Percentiles rank a stretch among this genome's conserved stretches.
Conservation (phyloP, 2,888 invertebrate species). For the Sinohyriopsis cumingii region DNA sequence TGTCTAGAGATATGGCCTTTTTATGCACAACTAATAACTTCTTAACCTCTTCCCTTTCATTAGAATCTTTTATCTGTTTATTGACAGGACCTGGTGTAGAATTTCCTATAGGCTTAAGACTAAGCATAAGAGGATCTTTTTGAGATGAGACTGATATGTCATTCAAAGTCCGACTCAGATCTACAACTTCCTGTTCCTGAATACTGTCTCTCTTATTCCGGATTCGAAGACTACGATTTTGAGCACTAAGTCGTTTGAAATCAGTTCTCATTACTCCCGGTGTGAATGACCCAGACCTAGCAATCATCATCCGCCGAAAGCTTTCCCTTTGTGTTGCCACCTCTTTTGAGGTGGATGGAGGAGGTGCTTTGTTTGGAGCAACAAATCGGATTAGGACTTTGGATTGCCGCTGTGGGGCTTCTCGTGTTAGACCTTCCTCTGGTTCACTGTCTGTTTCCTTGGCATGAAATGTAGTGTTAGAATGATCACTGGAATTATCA, state of each 20-base stretch:
- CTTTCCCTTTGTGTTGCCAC: constrained; percentile 62
- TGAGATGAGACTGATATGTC: too few species aligned
- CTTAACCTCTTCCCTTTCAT: constrained; percentile 28
- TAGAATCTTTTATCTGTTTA: constrained; percentile 2
- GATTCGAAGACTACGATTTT: constrained; percentile 31
- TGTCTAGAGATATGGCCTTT: constrained; percentile 36
- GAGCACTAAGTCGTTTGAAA: constrained; percentile 18
- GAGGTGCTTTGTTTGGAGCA: constrained; percentile 59
- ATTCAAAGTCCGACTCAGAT: too few species aligned
- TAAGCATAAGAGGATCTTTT: too few species aligned
- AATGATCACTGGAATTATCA: constrained; percentile 63
- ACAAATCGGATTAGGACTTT: constrained; percentile 62
- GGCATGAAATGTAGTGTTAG: constrained; percentile 60
- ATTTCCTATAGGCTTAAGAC: too few species aligned
- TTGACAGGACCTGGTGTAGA: too few species aligned
- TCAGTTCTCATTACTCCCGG: constrained; percentile 32
- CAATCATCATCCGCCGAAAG: constrained; percentile 62
- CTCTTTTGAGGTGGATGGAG: constrained; percentile 61
- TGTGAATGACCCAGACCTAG: constrained; percentile 51
- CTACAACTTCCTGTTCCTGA: constrained; percentile 14
- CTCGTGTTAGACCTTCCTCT: constrained; percentile 42
- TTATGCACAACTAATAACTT: constrained; percentile 35
- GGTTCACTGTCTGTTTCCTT: constrained; percentile 61
- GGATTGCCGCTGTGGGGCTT: constrained; percentile 42
- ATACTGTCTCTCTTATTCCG: constrained; percentile 27